phyloP scores from a whole-genome alignment of 2,888 invertebrate genomes.

The Drosophila macrospina region DNA sequence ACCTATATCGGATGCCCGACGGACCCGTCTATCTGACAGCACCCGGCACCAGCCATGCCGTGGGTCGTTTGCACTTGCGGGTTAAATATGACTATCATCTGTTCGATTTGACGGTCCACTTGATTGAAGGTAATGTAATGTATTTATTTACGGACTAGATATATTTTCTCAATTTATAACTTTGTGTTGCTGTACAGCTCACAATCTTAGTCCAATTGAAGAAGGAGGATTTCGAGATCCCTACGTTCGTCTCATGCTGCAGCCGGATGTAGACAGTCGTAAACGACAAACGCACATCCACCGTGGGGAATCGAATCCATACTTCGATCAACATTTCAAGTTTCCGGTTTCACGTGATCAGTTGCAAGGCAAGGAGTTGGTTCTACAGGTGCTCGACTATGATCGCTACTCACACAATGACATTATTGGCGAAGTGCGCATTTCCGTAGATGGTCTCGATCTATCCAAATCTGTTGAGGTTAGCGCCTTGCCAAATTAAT shows the following conservation, averaged over 20 bases:
- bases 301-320: conserved; percentile 93
- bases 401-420: conserved; percentile 93
- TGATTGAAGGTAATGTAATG: conserved; percentile 95
- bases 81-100: conserved; percentile 95
- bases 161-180: no score
- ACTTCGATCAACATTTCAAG: conserved; percentile 96
- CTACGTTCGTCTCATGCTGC: conserved; percentile 91
- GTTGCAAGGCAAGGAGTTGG: conserved; percentile 90
- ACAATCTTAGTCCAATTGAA: conserved; percentile 93
- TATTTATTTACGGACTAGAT: neutral
- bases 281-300: conserved; percentile 94
- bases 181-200: conserved; percentile 87
- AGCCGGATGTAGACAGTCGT: conserved; percentile 94
- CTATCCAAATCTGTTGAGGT: conserved; percentile 86
- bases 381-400: conserved; percentile 85
- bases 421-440: conserved; percentile 93
- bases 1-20: conserved; percentile 93
- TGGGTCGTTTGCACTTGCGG: conserved; percentile 93
- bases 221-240: conserved; percentile 96
- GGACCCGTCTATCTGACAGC: conserved; percentile 91
- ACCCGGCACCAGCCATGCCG: conserved; percentile 88
- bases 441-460: conserved; percentile 92
- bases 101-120: conserved; percentile 95
- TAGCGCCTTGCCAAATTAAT: neutral
- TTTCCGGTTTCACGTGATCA: conserved; percentile 96